Evolutionary conservation across 2,113 vertebrate genomes (phyloP).

Genomic region (Pithys albifrons): DNA sequence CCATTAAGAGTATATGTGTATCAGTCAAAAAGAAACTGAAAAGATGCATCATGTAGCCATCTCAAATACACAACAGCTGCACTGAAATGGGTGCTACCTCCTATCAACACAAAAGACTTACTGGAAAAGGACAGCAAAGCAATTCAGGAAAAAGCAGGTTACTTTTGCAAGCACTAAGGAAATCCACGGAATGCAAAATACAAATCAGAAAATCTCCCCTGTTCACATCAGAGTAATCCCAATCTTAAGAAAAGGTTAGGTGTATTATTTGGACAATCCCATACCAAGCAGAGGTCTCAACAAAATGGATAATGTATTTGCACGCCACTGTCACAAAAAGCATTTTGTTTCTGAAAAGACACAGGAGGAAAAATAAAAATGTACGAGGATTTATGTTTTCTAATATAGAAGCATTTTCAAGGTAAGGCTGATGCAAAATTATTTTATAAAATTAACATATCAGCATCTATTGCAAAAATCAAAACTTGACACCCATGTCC

Average conservation of each 20-base stretch:
- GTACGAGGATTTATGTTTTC: background rate
- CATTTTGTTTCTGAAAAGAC: background rate
- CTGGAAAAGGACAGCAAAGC: background rate
- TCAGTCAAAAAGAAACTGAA: background rate
- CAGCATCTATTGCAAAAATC: background rate
- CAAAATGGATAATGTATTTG: background rate
- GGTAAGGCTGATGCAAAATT: background rate
- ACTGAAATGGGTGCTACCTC: background rate
- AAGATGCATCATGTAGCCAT: background rate
- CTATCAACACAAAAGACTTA: background rate
- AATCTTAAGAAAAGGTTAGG: background rate
- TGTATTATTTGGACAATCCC: background rate
- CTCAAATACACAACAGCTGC: background rate
- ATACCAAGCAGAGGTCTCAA: background rate
- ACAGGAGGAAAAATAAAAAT: background rate
- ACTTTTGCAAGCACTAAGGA: background rate
- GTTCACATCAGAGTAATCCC: background rate
- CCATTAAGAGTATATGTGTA: accelerated
- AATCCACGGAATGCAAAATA: background rate
- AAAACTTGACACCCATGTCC: background rate
- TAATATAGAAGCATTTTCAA: background rate
- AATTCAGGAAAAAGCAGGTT: background rate
- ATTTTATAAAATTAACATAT: background rate
- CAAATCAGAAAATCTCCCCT: background rate
- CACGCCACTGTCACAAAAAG: background rate